These are phyloP conservation scores for Muntiacus muntjak DNA, from an alignment of 2,113 vertebrate species.

Conservation along the genomic window DNA sequence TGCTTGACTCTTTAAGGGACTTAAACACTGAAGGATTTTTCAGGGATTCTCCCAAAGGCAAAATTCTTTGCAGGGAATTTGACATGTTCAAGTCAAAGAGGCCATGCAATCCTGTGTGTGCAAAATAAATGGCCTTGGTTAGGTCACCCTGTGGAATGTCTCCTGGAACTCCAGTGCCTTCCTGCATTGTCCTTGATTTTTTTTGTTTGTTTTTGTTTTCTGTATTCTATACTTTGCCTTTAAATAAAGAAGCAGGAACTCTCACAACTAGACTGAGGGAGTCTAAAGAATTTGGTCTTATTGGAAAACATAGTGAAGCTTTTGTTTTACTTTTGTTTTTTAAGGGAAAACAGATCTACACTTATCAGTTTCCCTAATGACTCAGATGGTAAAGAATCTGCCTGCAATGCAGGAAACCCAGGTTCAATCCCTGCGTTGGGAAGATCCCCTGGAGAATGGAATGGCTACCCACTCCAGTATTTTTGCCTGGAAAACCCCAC, in stretches of 20 bases:
- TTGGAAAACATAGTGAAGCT: neutral
- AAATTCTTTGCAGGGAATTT: neutral
- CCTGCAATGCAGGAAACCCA: neutral
- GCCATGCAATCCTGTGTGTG: neutral
- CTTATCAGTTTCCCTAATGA: neutral
- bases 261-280: neutral
- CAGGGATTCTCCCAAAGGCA: neutral
- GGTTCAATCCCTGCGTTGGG: neutral
- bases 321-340: neutral
- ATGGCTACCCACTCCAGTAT: neutral
- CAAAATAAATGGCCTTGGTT: neutral
- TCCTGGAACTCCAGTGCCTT: neutral
- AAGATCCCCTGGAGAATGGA: neutral
- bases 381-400: neutral
- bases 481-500: neutral
- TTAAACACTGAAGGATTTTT: neutral
- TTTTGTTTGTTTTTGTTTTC: neutral
- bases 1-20: neutral
- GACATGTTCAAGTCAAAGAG: neutral
- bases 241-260: neutral
- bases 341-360: neutral
- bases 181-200: neutral
- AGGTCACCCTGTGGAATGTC: neutral
- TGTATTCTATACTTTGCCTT: neutral
- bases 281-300: neutral